Percentiles rank a stretch among this genome's conserved stretches.
phyloP scores from a whole-genome alignment of 2,888 invertebrate genomes.

The Cosmia trapezina region DNA sequence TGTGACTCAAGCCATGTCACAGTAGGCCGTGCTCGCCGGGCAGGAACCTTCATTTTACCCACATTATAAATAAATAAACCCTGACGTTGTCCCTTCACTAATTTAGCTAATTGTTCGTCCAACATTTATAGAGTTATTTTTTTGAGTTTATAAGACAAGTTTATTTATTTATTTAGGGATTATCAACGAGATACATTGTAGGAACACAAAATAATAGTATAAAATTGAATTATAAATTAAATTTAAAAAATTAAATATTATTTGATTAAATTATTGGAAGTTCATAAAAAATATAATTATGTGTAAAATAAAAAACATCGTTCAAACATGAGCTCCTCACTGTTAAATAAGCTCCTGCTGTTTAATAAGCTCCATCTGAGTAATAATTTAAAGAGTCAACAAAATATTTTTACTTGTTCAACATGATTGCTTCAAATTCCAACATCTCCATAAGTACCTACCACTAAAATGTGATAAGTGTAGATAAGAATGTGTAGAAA shows the following conservation, averaged over 20 bases:
- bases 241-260: no score
- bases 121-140: slow-evolving; percentile 30
- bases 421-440: slow-evolving; percentile 4
- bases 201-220: no score
- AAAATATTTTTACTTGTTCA: no score
- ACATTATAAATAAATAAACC: slow-evolving; percentile 40
- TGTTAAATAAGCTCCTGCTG: neutral
- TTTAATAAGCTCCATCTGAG: neutral
- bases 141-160: slow-evolving; percentile 21
- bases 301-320: neutral
- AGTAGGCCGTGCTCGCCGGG: no score
- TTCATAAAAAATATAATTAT: slow-evolving; percentile 24
- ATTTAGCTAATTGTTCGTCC: slow-evolving; percentile 53
- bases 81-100: slow-evolving; percentile 48
- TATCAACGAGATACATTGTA: no score
- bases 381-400: neutral
- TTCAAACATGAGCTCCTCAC: no score
- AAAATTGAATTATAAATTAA: no score
- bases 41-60: neutral
- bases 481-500: neutral
- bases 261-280: no score
- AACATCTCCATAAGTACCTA: neutral
- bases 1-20: no score
- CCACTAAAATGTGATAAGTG: neutral
- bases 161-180: neutral